Percentiles rank a stretch among this genome's conserved stretches.
These are phyloP conservation scores for Athene noctua DNA, from an alignment of 2,113 vertebrate genomes.

Conservation along the genomic window DNA sequence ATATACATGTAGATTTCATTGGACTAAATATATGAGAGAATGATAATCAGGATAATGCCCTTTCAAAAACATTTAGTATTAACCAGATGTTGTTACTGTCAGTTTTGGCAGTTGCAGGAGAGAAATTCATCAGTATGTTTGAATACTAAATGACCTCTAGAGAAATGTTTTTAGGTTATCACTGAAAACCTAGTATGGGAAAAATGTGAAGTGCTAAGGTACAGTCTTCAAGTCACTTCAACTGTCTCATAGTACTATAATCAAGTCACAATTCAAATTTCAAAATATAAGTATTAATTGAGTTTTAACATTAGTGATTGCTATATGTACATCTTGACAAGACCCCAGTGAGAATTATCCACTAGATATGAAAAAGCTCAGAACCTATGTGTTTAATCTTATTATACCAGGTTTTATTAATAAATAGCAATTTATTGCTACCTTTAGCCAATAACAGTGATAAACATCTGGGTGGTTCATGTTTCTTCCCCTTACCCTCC, in stretches of 20 bases:
- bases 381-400: not conserved
- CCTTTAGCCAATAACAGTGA: not conserved
- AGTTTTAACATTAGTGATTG: not conserved
- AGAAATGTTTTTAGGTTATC: not conserved
- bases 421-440: not conserved
- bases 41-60: not conserved
- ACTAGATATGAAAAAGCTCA: not conserved
- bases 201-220: not conserved
- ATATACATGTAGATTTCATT: not conserved
- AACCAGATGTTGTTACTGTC: not conserved
- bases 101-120: not conserved
- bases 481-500: not conserved
- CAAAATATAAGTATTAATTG: not conserved
- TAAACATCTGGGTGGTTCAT: not conserved
- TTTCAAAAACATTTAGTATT: not conserved
- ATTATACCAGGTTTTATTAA: not conserved
- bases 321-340: not conserved
- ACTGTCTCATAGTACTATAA: not conserved
- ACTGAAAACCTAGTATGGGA: not conserved
- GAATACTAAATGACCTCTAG: not conserved
- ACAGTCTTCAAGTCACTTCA: not conserved
- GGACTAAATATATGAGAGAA: not conserved
- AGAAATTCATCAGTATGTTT: not conserved
- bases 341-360: not conserved
- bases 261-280: not conserved